Evolutionary conservation across 2,888 invertebrate genomes (phyloP).

Genomic region (Euproctis similis): DNA sequence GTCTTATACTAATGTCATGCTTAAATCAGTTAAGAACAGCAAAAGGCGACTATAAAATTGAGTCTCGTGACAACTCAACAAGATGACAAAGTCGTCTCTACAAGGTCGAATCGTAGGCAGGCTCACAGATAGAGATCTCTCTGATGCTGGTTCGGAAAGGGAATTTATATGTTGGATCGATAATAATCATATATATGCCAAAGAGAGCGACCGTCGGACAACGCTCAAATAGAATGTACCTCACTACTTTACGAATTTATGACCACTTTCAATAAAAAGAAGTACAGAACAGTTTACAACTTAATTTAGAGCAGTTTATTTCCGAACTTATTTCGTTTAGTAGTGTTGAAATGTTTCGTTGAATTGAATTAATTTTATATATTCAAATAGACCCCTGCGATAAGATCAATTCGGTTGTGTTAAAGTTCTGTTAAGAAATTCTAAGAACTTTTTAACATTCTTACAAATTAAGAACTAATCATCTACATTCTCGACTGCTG

Average conservation of each 20-base stretch:
- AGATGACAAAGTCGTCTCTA: conserved; percentile 24
- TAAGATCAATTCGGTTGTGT: no score
- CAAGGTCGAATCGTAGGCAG: conserved; percentile 38
- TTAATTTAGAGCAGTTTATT: conserved; percentile 57
- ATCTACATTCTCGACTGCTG: no score
- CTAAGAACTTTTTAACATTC: no score
- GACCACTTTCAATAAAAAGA: conserved; percentile 50
- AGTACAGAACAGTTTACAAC: conserved; percentile 60
- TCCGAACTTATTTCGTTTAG: conserved; percentile 23
- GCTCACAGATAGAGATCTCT: conserved; percentile 53
- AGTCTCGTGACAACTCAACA: conserved; percentile 46
- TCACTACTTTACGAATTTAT: conserved; percentile 59
- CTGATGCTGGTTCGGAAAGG: conserved; percentile 48
- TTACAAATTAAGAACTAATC: no score
- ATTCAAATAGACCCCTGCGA: no score
- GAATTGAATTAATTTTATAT: no score
- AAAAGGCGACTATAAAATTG: conserved; percentile 48
- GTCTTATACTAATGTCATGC: conserved; percentile 54
- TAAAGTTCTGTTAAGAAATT: no score
- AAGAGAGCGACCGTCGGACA: conserved; percentile 39
- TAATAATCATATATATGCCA: conserved; percentile 66
- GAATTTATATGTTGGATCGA: conserved; percentile 57
- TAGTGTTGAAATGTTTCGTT: no score
- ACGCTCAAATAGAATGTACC: conserved; percentile 63
- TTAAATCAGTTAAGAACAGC: conserved; percentile 55